Evolutionary conservation across 1,140 invertebrate species (phyloP).

Genomic region (Drosophila pseudoobscura): DNA sequence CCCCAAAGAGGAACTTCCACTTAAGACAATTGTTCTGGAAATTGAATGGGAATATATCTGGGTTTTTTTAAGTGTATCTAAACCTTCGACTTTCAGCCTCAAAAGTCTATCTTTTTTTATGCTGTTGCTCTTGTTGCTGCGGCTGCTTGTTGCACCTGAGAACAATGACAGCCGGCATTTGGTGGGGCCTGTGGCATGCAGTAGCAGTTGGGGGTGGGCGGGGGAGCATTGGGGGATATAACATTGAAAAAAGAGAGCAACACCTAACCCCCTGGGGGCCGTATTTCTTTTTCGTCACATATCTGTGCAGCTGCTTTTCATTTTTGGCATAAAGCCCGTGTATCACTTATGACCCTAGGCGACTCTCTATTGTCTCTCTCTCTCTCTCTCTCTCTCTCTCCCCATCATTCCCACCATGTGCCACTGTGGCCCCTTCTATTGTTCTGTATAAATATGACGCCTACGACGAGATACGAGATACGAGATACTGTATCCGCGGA

Average conservation of each 20-base stretch:
- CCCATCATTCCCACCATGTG: not conserved
- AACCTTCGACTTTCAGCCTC: too few relatives aligned
- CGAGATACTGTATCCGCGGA: conserved; percentile 27
- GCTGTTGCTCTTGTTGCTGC: conserved; percentile 13
- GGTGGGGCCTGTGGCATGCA: not conserved
- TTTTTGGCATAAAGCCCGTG: conserved; percentile 72
- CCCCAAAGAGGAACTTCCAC: too few relatives aligned
- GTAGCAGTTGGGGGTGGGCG: conserved; percentile 11
- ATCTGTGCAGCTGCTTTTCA: conserved; percentile 48
- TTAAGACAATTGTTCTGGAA: too few relatives aligned
- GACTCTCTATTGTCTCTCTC: conserved; percentile 9
- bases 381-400: not conserved
- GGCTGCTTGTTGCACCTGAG: conserved; percentile 66
- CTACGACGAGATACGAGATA: conserved; percentile 18
- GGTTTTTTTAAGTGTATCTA: too few relatives aligned
- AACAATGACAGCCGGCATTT: conserved; percentile 70
- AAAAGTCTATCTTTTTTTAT: not conserved
- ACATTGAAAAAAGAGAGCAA: conserved; percentile 1
- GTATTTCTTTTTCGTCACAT: not conserved
- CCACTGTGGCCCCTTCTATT: not conserved
- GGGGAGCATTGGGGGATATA: not conserved
- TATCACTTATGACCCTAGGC: conserved; percentile 59
- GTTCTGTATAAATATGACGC: conserved; percentile 57
- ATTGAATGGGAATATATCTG: too few relatives aligned
- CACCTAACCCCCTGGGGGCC: too few relatives aligned